Conservation (phyloP, 2,797 vertebrate species). For the Pelodytes ibericus region DNA sequence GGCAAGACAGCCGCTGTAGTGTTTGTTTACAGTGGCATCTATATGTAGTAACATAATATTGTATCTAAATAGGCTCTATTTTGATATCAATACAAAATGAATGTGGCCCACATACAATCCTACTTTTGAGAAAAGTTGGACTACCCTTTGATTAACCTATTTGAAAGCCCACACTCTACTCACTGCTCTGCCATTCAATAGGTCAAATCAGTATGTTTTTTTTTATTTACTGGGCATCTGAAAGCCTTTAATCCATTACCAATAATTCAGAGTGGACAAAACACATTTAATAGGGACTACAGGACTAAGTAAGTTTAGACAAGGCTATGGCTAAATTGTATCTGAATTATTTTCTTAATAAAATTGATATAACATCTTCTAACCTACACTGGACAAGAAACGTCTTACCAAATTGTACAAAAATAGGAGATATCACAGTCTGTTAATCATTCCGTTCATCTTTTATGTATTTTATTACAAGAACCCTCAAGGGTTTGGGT, state of each 20-base stretch:
- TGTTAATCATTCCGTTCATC: not conserved
- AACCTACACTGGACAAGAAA: constrained; percentile 1
- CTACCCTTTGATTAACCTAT: not conserved
- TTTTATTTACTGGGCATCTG: not conserved
- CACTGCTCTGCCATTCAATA: not conserved
- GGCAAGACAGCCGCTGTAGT: too few relatives aligned
- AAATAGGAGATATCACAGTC: constrained; percentile 11
- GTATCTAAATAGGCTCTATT: too few relatives aligned
- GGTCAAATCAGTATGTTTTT: too few relatives aligned
- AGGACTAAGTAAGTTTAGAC: not conserved
- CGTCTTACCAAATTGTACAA: constrained; percentile 18
- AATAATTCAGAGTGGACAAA: not conserved
- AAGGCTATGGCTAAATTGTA: constrained; percentile 22
- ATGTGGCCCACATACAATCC: too few relatives aligned
- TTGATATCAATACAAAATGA: too few relatives aligned
- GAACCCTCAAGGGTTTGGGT: not conserved
- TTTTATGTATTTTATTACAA: not conserved
- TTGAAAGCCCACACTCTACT: not conserved
- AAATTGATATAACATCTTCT: not conserved
- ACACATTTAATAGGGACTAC: not conserved
- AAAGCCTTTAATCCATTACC: not conserved
- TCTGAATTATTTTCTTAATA: constrained; percentile 7
- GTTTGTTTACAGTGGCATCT: too few relatives aligned
- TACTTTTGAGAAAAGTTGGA: too few relatives aligned
- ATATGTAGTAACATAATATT: too few relatives aligned